Evolutionary conservation across 2,113 vertebrate genomes (phyloP).

Genomic region (Typhlomys cinereus): DNA sequence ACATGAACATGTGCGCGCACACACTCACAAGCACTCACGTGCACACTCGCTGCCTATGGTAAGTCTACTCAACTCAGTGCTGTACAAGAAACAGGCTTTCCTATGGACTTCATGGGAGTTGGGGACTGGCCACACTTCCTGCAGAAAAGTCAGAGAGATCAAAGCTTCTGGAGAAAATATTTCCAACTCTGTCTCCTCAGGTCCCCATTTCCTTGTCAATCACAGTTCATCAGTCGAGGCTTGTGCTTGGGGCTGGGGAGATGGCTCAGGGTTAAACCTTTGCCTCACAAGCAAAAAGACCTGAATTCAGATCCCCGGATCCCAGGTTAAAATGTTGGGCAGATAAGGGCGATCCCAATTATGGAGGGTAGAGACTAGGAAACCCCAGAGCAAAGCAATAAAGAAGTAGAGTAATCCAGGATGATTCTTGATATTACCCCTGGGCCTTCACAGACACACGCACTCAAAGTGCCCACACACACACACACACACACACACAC

Average conservation of each 20-base stretch:
- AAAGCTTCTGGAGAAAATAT: neutral
- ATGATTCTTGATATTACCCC: neutral
- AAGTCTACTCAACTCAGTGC: neutral
- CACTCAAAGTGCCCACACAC: too few species aligned
- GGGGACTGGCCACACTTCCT: neutral
- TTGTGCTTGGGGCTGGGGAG: neutral
- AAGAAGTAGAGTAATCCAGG: too few species aligned
- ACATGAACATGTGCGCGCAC: too few species aligned
- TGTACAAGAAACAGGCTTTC: neutral
- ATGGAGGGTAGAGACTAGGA: neutral
- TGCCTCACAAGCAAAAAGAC: neutral
- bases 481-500: too few species aligned
- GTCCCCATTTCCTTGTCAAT: neutral
- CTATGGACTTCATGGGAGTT: neutral
- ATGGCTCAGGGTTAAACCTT: neutral
- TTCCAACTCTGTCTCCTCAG: neutral
- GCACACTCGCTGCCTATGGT: neutral
- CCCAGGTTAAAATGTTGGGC: neutral
- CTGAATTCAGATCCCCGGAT: neutral
- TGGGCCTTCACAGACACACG: neutral
- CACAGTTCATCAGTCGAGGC: neutral
- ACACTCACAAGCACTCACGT: too few species aligned
- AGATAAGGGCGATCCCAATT: too few species aligned
- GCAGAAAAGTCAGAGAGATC: conserved; percentile 9
- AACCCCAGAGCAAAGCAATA: neutral